Base-by-base conservation (phyloP, 2,113 vertebrate genomes). In the Naja naja region DNA sequence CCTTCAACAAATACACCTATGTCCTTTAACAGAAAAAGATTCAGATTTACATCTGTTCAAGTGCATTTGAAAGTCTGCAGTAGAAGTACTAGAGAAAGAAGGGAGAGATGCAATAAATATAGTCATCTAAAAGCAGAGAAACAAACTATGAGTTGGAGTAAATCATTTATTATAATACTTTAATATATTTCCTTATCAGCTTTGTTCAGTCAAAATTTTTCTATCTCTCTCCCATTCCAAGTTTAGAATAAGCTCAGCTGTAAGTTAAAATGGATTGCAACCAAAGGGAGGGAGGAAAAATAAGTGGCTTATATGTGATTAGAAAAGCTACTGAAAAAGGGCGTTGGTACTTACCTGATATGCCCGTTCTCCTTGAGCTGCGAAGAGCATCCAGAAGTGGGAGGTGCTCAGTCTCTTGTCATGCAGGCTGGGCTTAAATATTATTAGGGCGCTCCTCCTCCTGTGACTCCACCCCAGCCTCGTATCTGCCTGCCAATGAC, bases 181-280 rank as follows among this genome's bases (percentile, higher is more conserved):
- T 93, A 55, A 89, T 30, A 56, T 25, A 3, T 90, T 16, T 14
- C 49, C 39, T 93, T 25, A 54, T 58, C 20, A 55, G 27, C 89
- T 64, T 85, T 47, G n/a, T 45, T 64, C 88, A 87, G 10, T 0
- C 85, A 89, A 85, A 34, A 86, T 47, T 5, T 23, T 16, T 85
- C 10, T 43, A 7, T 3, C n/a, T 30, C 91, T 12, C 0, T 0
- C 52, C 52, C 4, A 2, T 9, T 43, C 11, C 14, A 34, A 74
- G 0, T 0, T 25, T 47, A 22, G n/a, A 94, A 54, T 60, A 0
- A 91, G 2, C 0, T 30, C 54, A 86, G 87, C 27, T 5, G 23
- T 89, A 47, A 49, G 23, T 94, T 14, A 27, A 91, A 34, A 88
- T 0, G 0, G 7, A 30, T 34, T 74, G 64, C 64, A 34, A n/a